These are phyloP conservation scores for Scleropages formosus DNA, from an alignment of 2,797 vertebrate species.

Conservation along the genomic window DNA sequence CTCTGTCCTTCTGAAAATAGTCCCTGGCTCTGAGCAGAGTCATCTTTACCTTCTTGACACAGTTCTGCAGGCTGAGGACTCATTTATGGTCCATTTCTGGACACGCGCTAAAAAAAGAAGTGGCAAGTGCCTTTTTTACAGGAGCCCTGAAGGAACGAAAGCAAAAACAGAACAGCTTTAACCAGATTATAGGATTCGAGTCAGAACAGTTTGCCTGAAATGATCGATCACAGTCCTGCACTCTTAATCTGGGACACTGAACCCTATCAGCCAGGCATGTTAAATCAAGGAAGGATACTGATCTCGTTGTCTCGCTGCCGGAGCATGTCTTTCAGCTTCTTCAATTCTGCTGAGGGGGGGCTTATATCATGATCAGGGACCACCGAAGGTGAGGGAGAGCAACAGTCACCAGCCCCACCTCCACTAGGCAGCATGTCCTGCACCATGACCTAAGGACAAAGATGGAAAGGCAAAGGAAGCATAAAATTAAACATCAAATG, in stretches of 20 bases:
- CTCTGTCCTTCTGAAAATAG: too few relatives aligned
- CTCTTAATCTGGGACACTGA: background rate
- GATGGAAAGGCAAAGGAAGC: background rate
- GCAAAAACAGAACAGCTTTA: background rate
- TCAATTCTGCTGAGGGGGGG: conserved; percentile 43
- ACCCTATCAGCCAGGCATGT: background rate
- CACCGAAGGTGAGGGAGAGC: conserved; percentile 15
- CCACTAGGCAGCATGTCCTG: conserved; percentile 36
- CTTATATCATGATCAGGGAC: conserved; percentile 12
- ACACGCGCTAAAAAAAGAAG: background rate
- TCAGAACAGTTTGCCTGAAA: background rate
- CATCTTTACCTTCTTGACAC: too few relatives aligned
- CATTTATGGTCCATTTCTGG: background rate
- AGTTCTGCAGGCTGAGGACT: background rate
- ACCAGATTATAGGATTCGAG: background rate
- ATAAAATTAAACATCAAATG: too few relatives aligned
- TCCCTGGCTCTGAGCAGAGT: too few relatives aligned
- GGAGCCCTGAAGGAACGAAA: background rate
- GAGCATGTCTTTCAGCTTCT: conserved; percentile 74
- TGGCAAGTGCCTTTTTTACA: background rate
- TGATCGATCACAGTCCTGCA: background rate
- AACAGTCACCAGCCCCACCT: background rate
- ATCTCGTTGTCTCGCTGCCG: conserved; percentile 86
- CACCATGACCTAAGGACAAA: conserved; percentile 50
- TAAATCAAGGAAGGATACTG: conserved; percentile 78